Percentiles rank a stretch among this genome's conserved stretches.
Conservation (phyloP, 2,797 vertebrate genomes). For the Ptychobarbus kaznakovi region DNA sequence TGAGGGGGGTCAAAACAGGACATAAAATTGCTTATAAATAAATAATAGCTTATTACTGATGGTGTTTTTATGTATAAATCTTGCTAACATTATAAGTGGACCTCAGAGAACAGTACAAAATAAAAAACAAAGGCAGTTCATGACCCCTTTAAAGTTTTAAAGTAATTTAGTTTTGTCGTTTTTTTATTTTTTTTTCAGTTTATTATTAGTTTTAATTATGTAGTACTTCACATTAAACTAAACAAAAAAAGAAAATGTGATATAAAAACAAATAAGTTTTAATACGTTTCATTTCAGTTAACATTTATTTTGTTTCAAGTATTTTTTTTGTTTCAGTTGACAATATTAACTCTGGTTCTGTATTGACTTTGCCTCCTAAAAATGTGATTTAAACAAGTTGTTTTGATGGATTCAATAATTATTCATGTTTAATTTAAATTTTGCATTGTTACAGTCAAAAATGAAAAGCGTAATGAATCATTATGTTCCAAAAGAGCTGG, state of each 20-base stretch:
- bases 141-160: neutral
- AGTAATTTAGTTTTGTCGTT: neutral
- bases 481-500: constrained; percentile 80
- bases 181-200: neutral
- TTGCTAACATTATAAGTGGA: neutral
- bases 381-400: neutral
- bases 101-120: neutral
- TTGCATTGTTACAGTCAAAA: neutral
- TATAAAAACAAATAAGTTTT: neutral
- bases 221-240: neutral
- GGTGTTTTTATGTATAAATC: neutral
- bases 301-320: neutral
- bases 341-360: neutral
- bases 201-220: neutral
- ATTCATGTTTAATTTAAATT: neutral
- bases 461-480: neutral
- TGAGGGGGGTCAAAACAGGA: too few relatives aligned
- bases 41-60: neutral
- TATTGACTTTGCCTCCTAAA: neutral
- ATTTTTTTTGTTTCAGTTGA: neutral
- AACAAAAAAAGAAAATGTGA: neutral
- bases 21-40: neutral
- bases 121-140: neutral
- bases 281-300: too few relatives aligned
- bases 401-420: neutral